phyloP scores from a whole-genome alignment of 2,888 invertebrate species.

The Stictocephala bisonia region DNA sequence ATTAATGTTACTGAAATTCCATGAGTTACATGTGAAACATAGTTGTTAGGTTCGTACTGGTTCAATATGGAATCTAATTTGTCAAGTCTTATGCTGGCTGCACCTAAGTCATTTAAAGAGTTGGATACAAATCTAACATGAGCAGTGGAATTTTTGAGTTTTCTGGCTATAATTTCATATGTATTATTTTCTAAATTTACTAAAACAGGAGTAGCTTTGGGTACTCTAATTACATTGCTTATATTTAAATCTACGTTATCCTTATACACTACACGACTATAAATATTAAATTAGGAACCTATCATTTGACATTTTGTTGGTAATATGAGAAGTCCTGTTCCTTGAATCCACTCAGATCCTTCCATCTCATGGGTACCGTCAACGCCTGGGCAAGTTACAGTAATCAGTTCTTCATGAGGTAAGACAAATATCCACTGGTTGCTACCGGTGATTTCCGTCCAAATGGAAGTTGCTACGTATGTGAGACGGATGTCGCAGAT shows the following conservation, averaged over 20 bases:
- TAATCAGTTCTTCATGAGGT: conserved; percentile 1
- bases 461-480: conserved; percentile 4
- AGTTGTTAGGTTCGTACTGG: not conserved
- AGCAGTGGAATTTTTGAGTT: conserved; percentile 7
- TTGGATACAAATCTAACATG: conserved; percentile 15
- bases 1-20: not conserved
- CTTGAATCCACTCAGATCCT: not conserved
- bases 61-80: not conserved
- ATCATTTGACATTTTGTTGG: conserved; percentile 8
- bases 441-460: conserved; percentile 6
- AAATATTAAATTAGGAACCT: not conserved
- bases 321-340: not conserved
- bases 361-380: not conserved
- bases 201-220: not conserved
- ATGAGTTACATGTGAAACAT: not conserved
- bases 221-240: conserved; percentile 11
- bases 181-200: conserved; percentile 2
- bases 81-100: not conserved
- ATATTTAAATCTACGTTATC: not conserved
- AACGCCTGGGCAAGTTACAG: conserved; percentile 6
- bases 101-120: conserved; percentile 6
- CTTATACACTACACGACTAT: conserved; percentile 1
- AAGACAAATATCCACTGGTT: conserved; percentile 10
- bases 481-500: not conserved
- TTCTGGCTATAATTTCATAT: not conserved